Percentiles rank a stretch among this genome's conserved stretches.
These are phyloP conservation scores for Lithodes maja DNA, from an alignment of 2,888 invertebrate genomes.

Conservation along the genomic window DNA sequence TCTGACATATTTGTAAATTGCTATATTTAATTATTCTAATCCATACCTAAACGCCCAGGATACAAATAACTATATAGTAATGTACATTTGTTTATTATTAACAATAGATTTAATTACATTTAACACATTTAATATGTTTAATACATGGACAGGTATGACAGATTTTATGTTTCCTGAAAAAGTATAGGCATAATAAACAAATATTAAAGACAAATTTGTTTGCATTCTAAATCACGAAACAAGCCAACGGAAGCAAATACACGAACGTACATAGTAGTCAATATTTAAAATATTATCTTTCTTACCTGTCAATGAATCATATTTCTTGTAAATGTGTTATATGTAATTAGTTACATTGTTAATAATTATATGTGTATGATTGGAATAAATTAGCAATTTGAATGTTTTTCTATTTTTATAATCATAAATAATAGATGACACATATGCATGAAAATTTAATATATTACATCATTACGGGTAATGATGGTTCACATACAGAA, in stretches of 20 bases:
- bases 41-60: neutral
- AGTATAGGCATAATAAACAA: neutral
- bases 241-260: neutral
- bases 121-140: neutral
- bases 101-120: no score
- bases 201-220: neutral
- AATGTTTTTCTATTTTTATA: neutral
- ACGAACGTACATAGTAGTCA: no score
- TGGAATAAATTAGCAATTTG: neutral
- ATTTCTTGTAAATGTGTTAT: no score
- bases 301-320: no score
- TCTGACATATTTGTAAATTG: neutral
- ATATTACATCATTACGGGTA: neutral
- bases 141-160: neutral
- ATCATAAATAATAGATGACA: neutral
- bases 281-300: no score
- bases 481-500: neutral
- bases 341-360: no score
- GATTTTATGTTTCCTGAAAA: neutral
- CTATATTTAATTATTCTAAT: neutral
- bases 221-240: neutral
- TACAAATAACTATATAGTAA: no score
- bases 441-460: neutral
- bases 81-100: no score
- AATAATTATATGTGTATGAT: neutral